These are phyloP conservation scores for Phrixothrix hirtus DNA, from an alignment of 2,888 invertebrate species.

Conservation along the genomic window DNA sequence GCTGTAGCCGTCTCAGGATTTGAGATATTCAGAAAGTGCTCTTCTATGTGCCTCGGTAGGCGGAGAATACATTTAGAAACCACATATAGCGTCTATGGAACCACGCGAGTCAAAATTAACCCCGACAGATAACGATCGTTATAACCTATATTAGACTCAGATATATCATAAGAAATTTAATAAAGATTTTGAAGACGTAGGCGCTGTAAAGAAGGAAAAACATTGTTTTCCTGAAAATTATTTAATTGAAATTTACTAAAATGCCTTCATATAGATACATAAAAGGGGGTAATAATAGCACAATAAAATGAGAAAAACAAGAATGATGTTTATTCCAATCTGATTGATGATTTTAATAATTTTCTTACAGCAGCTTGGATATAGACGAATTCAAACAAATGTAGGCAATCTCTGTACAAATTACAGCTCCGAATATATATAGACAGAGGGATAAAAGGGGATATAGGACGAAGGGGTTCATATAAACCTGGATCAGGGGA, in stretches of 20 bases:
- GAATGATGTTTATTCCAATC: conserved; percentile 16
- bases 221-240: conserved; percentile 11
- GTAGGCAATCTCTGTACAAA: conserved; percentile 30
- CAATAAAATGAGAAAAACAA: too few species aligned
- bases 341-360: conserved; percentile 26
- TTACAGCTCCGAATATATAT: conserved; percentile 28
- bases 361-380: conserved; percentile 18
- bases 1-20: background rate
- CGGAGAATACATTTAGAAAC: conserved; percentile 7
- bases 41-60: too few species aligned
- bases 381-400: conserved; percentile 26
- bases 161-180: conserved; percentile 11
- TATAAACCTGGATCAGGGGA: conserved; percentile 30
- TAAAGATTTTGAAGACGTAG: conserved; percentile 8
- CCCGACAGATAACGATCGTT: conserved; percentile 10
- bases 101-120: conserved; percentile 12
- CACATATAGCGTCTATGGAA: background rate
- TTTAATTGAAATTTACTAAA: conserved; percentile 17
- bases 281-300: conserved; percentile 1
- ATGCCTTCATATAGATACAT: conserved; percentile 4
- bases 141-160: conserved; percentile 3
- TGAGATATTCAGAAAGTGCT: background rate
- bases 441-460: conserved; percentile 22
- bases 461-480: conserved; percentile 25
- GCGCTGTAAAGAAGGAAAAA: conserved; percentile 9